Percentiles rank a stretch among this genome's conserved stretches.
phyloP scores from a whole-genome alignment of 1,140 invertebrate genomes.

The Palaemon carinicauda region DNA sequence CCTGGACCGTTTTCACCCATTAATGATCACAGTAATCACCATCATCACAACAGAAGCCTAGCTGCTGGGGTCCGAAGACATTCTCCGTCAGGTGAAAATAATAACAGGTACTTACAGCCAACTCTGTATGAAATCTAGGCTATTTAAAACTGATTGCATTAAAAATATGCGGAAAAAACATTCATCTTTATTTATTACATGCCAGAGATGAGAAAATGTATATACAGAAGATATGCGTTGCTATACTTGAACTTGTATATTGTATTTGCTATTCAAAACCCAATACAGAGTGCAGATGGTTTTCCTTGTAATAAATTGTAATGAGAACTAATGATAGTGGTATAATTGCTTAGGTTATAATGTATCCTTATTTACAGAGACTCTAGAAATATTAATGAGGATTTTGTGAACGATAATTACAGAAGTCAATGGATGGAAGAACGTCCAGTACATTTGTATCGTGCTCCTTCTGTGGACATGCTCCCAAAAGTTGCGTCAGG shows the following conservation, averaged over 20 bases:
- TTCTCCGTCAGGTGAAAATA: slow-evolving; percentile 14
- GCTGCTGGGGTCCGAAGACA: slow-evolving; percentile 13
- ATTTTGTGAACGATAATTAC: not conserved
- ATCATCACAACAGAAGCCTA: not conserved
- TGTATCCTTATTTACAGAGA: not conserved
- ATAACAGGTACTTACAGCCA: not conserved
- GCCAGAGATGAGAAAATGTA: no score
- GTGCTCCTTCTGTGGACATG: slow-evolving; percentile 45
- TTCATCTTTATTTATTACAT: not conserved
- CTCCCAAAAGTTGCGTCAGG: slow-evolving; percentile 34
- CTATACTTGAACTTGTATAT: no score
- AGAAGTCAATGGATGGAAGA: slow-evolving; percentile 31
- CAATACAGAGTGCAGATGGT: not conserved
- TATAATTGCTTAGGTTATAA: no score
- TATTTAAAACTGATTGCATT: no score
- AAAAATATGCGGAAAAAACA: not conserved
- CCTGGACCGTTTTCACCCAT: slow-evolving; percentile 16
- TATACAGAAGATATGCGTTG: no score
- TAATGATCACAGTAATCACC: not conserved
- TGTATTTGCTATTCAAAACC: no score
- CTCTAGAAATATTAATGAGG: no score
- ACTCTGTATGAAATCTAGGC: not conserved
- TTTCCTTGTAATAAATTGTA: not conserved
- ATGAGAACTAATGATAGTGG: no score
- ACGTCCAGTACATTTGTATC: slow-evolving; percentile 21